Base-by-base conservation (phyloP, 1,140 invertebrate genomes). In the Magallana ariakensis region DNA sequence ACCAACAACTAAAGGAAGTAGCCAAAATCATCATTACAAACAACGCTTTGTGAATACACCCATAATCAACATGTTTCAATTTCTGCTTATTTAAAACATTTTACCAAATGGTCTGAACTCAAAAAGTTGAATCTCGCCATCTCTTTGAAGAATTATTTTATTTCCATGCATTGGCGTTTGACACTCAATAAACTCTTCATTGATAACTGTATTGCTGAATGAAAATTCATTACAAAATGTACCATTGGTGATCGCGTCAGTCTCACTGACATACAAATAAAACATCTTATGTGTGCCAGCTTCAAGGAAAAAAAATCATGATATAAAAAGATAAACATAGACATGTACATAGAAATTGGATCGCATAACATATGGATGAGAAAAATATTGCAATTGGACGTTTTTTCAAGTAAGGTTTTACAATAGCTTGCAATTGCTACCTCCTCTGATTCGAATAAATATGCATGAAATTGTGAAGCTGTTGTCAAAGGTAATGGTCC, bases 211-310 rank as follows among this genome's bases (percentile, higher is more conserved):
- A 33, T 75, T 75, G 66, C 5, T 75, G 8, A 75, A 75, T 13
- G 7, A 8, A 5, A 75, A 75, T 75, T 75, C 66, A 13, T 26
- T 13, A 13, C 11, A 75, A 75, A 75, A 26, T 3, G 26, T 33
- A 15, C 33, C 22, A 75, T 75, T 33, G 8, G 66, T 26, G 33
- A 13, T 26, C 3, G 10, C 10, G 8, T 26, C 22, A 4, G 10
- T 26, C 11, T 26, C 22, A 13, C 22, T 75, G 9, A 75, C 15
- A 22, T 75, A 75, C 22, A 75, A 22, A 75, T 75, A 22, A 26
- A 75, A 75, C 66, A 75, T 75, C 13, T 75, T 75, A 13, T 75
- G 22, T 75, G 66, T 26, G 22, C 22, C 33, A 13, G 66, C 66
- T 75, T 19, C 9, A 66, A 22, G n/a, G 13, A 26, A 75, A 75